Base-by-base conservation (phyloP, 2,888 invertebrate genomes). In the Caenorhabditis imperialis region DNA sequence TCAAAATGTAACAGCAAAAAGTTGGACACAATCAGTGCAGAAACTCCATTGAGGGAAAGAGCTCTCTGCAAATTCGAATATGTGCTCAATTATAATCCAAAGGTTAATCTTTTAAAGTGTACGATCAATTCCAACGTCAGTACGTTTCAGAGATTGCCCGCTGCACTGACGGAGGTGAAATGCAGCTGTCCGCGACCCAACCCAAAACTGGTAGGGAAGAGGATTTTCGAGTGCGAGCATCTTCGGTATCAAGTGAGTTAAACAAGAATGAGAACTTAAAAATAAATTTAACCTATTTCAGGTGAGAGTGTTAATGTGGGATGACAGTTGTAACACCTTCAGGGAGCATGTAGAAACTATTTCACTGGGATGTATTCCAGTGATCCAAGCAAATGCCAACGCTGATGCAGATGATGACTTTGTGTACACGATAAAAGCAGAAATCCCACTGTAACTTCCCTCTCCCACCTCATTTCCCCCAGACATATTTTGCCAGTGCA, bases 91-190 rank as follows among this genome's bases (percentile, higher is more conserved):
- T 86, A 86, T 70, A 86, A 86, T 63, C 85, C 86, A 37, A 82
- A 81, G 77, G 86, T 86, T n/a, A n/a, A n/a, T n/a, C n/a, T n/a
- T n/a, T 87, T 87, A 60, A 87, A 87, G 63, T 87, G 87, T 78
- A 77, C 85, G 22, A 75, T 86, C 40, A 87, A 87, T 65, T 86
- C 86, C 72, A 86, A 86, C 61, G 84, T 86, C 33, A 82, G 81
- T 76, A 86, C 86, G 40, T 70, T 86, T 63, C 77, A 86, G 85
- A 70, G 87, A 58, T 82, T 87, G 45, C 87, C 87, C 14, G 85
- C 87, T 1, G 86, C 87, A 0, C 73, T 87, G 38, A 87, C 86
- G 14, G 87, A 87, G 75, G 86, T 85, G 6, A 85, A 86, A 51
- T 87, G 87, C 61, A 85, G 84, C 23, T 87, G 87, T 69, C 78